A percentile compares a stretch with the other conserved stretches of the same genome.
These are phyloP conservation scores for Riptortus pedestris DNA, from an alignment of 1,140 invertebrate species.

Conservation along the genomic window DNA sequence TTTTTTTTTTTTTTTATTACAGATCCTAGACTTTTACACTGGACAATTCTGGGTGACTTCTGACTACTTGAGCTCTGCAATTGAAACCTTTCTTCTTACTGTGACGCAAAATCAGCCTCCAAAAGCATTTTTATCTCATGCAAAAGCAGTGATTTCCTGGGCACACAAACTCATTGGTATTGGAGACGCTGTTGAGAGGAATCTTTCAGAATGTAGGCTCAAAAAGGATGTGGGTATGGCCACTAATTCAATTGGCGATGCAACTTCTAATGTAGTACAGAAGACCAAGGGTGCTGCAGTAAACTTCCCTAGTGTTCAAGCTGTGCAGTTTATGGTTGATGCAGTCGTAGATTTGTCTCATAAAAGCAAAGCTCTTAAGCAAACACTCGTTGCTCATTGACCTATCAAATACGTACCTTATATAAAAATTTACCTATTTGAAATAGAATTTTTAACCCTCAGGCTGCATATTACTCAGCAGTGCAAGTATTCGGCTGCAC, in stretches of 20 bases:
- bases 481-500: too few relatives aligned
- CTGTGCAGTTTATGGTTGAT: conserved; percentile 89
- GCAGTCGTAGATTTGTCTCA: conserved; percentile 46
- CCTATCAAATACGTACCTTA: background rate
- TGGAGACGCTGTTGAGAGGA: conserved; percentile 79
- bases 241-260: conserved; percentile 73
- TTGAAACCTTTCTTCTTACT: conserved; percentile 81
- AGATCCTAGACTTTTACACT: conserved; percentile 8
- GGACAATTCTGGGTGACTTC: conserved; percentile 3
- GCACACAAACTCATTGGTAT: conserved; percentile 85
- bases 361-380: conserved; percentile 1
- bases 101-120: conserved; percentile 88
- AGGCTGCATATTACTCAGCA: too few relatives aligned
- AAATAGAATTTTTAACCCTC: too few relatives aligned
- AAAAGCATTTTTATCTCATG: conserved; percentile 75
- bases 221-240: conserved; percentile 61
- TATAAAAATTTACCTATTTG: background rate
- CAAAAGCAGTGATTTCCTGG: conserved; percentile 85
- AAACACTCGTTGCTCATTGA: background rate
- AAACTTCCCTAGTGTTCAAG: conserved; percentile 78
- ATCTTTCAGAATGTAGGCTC: conserved; percentile 59
- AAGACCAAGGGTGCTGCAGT: conserved; percentile 83
- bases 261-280: conserved; percentile 67
- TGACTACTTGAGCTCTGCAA: conserved; percentile 61
- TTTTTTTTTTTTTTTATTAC: background rate